These are phyloP conservation scores for Pyrgus malvae DNA, from an alignment of 2,888 invertebrate genomes.

Conservation along the genomic window DNA sequence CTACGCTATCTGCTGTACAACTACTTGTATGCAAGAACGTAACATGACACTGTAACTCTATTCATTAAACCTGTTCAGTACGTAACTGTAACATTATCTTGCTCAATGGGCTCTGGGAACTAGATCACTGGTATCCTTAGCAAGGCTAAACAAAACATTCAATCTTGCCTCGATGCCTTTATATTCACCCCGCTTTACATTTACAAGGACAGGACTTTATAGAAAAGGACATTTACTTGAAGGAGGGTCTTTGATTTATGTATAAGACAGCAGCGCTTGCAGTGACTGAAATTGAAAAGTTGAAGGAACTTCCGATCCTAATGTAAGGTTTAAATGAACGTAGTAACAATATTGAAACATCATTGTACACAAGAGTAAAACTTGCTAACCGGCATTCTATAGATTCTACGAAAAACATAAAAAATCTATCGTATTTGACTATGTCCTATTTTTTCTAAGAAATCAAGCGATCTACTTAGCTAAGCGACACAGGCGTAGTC, in stretches of 20 bases:
- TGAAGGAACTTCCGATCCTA: background rate
- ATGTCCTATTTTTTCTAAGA: too few species aligned
- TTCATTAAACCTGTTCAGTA: background rate
- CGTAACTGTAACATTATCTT: too few species aligned
- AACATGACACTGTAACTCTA: background rate
- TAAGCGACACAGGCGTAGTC: too few species aligned
- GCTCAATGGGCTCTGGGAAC: constrained; percentile 16
- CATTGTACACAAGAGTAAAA: too few species aligned
- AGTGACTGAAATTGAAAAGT: background rate
- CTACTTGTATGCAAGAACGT: too few species aligned
- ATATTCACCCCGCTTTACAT: constrained; percentile 11
- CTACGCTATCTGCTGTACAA: too few species aligned
- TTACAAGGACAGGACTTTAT: constrained; percentile 18
- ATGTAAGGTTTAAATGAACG: background rate
- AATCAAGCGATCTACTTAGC: too few species aligned
- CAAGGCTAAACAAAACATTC: constrained; percentile 21
- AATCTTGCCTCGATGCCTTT: constrained; percentile 22
- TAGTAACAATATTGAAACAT: too few species aligned
- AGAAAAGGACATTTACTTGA: background rate
- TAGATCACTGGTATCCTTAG: constrained; percentile 17
- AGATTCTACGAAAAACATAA: too few species aligned
- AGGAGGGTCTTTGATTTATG: background rate
- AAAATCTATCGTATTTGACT: too few species aligned
- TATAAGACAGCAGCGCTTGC: background rate
- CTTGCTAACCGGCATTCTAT: too few species aligned